A percentile compares a stretch with the other conserved stretches of the same genome.
Evolutionary conservation across 2,113 vertebrate species (phyloP).

Genomic region (Henicopernis longicauda): DNA sequence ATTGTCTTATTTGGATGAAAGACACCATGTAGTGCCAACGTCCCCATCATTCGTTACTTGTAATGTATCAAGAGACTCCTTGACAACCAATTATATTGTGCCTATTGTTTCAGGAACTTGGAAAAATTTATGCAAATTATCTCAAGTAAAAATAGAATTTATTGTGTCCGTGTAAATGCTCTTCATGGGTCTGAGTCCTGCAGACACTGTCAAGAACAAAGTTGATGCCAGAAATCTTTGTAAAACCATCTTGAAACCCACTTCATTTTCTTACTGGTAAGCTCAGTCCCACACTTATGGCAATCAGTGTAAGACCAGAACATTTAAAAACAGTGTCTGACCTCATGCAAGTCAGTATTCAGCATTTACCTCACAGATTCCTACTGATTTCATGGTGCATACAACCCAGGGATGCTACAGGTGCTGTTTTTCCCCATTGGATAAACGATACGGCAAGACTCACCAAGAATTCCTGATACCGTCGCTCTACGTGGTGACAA

Average conservation of each 20-base stretch:
- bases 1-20: slow-evolving; percentile 1
- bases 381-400: neutral
- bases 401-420: neutral
- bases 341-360: neutral
- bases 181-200: neutral
- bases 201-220: neutral
- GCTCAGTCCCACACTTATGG: neutral
- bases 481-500: neutral
- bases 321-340: neutral
- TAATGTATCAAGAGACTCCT: neutral
- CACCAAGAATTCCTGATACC: neutral
- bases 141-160: slow-evolving; percentile 13
- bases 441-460: neutral
- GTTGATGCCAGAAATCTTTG: neutral
- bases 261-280: neutral
- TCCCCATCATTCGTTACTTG: neutral
- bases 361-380: neutral
- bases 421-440: neutral
- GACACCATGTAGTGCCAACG: neutral
- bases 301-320: neutral
- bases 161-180: neutral
- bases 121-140: neutral
- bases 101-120: slow-evolving; percentile 17
- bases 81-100: neutral
- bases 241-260: neutral